These are phyloP conservation scores for Bombycilla garrulus DNA, from an alignment of 2,113 vertebrate genomes.

Conservation along the genomic window DNA sequence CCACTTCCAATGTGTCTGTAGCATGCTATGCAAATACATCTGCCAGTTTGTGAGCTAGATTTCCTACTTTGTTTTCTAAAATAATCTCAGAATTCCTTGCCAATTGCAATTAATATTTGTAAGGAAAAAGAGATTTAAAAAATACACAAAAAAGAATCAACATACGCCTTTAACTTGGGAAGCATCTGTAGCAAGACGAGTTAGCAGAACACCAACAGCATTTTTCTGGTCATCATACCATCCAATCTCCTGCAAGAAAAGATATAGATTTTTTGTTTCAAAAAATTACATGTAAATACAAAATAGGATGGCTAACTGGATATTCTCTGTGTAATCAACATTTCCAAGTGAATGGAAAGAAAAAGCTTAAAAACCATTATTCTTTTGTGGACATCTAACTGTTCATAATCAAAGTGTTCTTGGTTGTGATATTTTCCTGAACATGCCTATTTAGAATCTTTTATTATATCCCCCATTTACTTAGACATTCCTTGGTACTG, in stretches of 20 bases:
- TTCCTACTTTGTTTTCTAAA: not conserved
- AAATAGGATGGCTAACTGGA: not conserved
- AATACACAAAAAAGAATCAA: not conserved
- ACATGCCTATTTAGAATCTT: not conserved
- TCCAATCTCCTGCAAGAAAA: conserved; percentile 61
- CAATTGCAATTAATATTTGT: not conserved
- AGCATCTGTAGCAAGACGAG: conserved; percentile 81
- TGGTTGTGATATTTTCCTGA: not conserved
- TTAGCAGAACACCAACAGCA: conserved; percentile 74
- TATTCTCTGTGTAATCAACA: not conserved
- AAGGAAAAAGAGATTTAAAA: not conserved
- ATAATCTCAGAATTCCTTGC: not conserved
- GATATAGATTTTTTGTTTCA: not conserved
- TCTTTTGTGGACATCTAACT: not conserved
- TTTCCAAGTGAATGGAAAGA: not conserved
- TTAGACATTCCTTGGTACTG: not conserved
- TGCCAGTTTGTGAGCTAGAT: not conserved
- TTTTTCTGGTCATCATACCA: conserved; percentile 80
- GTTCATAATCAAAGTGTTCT: not conserved
- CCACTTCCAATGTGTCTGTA: not conserved
- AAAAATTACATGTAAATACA: not conserved
- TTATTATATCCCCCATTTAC: not conserved
- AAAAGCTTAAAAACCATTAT: not conserved
- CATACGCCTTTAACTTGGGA: conserved; percentile 78
- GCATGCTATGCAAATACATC: not conserved